phyloP scores from a whole-genome alignment of 53 echinoderm and acorn worm species.

The Temnopleurus reevesii region DNA sequence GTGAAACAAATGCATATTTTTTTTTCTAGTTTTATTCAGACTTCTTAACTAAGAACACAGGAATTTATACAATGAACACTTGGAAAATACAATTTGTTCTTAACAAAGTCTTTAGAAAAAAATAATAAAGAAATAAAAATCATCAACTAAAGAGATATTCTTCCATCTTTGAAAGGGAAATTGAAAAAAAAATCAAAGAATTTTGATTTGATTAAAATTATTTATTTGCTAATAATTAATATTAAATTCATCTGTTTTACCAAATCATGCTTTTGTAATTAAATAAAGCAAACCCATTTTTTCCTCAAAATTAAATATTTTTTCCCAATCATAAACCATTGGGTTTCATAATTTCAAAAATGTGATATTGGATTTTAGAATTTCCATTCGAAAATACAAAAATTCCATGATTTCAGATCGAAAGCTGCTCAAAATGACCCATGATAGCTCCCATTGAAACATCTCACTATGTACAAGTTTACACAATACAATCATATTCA shows the following conservation, averaged over 20 bases:
- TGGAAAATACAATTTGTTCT: constrained; percentile 54
- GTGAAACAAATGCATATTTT: too few species aligned
- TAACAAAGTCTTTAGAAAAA: constrained; percentile 9
- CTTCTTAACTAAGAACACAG: constrained; percentile 48
- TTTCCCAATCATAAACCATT: not conserved
- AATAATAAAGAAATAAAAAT: not conserved
- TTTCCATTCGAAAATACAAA: constrained; percentile 4
- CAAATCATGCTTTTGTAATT: not conserved
- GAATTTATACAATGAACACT: constrained; percentile 45
- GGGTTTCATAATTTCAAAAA: not conserved
- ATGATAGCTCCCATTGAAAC: not conserved
- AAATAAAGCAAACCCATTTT: not conserved
- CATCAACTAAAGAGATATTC: too few species aligned
- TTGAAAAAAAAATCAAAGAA: not conserved
- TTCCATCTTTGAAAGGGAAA: not conserved
- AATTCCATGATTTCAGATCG: constrained; percentile 12
- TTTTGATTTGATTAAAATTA: not conserved
- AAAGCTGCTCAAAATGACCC: not conserved
- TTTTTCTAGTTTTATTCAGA: constrained; percentile 35
- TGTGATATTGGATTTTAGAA: not conserved
- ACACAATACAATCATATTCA: constrained; percentile 12
- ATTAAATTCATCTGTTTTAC: not conserved
- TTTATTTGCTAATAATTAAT: not conserved
- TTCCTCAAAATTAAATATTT: not conserved
- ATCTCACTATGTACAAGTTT: constrained; percentile 10